These are phyloP conservation scores for Drosophila leontia DNA, from an alignment of 1,140 invertebrate genomes.

Conservation along the genomic window DNA sequence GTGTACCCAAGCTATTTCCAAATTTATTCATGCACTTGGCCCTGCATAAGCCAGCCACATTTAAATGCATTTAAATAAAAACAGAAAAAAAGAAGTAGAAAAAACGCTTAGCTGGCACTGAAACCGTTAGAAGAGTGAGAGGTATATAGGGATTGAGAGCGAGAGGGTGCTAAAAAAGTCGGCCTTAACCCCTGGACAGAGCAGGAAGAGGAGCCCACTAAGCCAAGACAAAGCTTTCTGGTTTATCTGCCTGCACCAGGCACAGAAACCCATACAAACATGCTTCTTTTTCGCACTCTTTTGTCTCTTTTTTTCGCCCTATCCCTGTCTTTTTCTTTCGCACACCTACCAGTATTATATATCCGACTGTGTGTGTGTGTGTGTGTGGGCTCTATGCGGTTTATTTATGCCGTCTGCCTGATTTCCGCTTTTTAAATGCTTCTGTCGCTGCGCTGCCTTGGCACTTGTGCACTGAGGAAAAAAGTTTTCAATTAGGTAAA, in stretches of 20 bases:
- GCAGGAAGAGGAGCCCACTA: conserved; percentile 9
- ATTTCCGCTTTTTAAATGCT: conserved; percentile 82
- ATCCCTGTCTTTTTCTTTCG: neutral
- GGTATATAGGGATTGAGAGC: neutral
- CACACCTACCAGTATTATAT: conserved; percentile 20
- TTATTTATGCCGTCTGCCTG: conserved; percentile 78
- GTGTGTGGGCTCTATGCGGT: conserved; percentile 49
- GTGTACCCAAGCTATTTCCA: neutral
- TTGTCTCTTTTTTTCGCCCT: conserved; percentile 2
- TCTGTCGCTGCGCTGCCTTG: conserved; percentile 33
- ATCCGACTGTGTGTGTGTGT: conserved; percentile 16
- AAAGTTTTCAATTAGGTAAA: neutral
- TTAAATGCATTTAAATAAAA: conserved; percentile 33
- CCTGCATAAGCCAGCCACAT: conserved; percentile 32
- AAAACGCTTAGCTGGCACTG: conserved; percentile 30
- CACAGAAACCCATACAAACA: neutral
- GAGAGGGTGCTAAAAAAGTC: conserved; percentile 4
- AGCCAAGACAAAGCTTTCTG: conserved; percentile 46
- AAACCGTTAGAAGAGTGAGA: conserved; percentile 18
- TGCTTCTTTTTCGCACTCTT: conserved; percentile 15
- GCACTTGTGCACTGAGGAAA: conserved; percentile 7
- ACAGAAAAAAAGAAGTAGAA: neutral
- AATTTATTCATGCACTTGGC: conserved; percentile 46
- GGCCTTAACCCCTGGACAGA: conserved; percentile 38
- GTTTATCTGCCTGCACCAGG: conserved; percentile 45